Evolutionary conservation across 2,888 invertebrate species (phyloP), one percentile per base, ranked within the genome.

Genomic region (Neria commutata): DNA sequence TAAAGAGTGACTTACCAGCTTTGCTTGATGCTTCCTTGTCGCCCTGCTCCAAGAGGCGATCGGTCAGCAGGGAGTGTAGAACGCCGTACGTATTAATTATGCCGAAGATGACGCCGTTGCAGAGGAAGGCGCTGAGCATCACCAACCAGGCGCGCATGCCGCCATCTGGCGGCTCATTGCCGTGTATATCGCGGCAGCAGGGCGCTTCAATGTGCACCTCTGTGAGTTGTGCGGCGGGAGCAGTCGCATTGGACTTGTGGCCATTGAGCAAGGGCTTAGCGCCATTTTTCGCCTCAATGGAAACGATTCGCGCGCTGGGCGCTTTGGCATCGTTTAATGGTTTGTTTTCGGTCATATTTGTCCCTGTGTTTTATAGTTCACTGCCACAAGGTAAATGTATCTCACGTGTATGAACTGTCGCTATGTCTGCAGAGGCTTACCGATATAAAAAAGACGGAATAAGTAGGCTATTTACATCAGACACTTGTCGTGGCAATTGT

Each of bases 31-130:
- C 88, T 70, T 91, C 90, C 3, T 84, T 80, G 47, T 89, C 87
- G 17, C 89, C 89, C 58, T 86, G 84, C n/a, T 83, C 82, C 59
- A 83, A 78, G 60, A 94, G 83, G 70, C 87, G 86, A 51, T 86
- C 84, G 69, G 86, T 85, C 46, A 94, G 85, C 64, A 89, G 87
- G 6, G 86, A 84, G 77, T 91, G 92, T 65, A 95, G 85, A 25
- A 94, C 88, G 67, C 94, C 91, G 77, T 91, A 94, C 0, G 91
- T 91, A 83, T 96, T 96, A 74, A 96, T 94, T 46, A 94, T 88
- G 48, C 95, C 94, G 81, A 95, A 95, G 53, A 96, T 84, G 52
- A 95, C 88, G 5, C 95, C 95, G 81, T 96, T 95, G 73, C 91
- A 91, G 59, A 94, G 84, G 80, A 95, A 94, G 59, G 95, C 93